Conservation (phyloP, 1,140 invertebrate genomes). For the Tetragonula clypearis region DNA sequence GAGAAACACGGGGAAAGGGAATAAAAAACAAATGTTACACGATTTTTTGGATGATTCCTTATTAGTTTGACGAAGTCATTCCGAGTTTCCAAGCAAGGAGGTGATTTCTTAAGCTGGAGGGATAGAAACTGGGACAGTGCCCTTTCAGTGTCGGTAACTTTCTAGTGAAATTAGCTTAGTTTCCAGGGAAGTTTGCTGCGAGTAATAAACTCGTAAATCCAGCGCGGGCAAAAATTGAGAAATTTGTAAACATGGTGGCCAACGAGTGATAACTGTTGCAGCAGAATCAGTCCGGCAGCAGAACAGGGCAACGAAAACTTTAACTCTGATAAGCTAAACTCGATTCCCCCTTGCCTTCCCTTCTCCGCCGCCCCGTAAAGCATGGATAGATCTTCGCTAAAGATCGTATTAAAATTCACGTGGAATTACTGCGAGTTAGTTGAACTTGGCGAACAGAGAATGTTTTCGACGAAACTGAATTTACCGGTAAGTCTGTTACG, state of each 20-base stretch:
- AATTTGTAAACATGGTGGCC: slow-evolving; percentile 43
- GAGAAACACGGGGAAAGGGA: neutral
- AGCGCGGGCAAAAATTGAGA: slow-evolving; percentile 30
- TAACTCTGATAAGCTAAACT: neutral
- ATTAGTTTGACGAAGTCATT: slow-evolving; percentile 6
- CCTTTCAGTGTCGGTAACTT: slow-evolving; percentile 19
- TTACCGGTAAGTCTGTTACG: neutral
- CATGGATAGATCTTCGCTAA: neutral
- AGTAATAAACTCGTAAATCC: slow-evolving; percentile 37
- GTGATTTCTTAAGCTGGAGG: slow-evolving; percentile 34
- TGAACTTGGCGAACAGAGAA: neutral
- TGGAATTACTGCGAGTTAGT: neutral
- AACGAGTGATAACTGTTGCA: slow-evolving; percentile 27
- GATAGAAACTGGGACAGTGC: slow-evolving; percentile 25
- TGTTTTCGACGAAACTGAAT: neutral
- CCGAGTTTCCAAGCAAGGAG: neutral
- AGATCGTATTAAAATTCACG: neutral
- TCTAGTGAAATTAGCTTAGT: slow-evolving; percentile 32
- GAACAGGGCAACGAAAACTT: neutral
- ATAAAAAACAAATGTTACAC: neutral
- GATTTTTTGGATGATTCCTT: neutral
- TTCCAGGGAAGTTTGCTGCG: slow-evolving; percentile 1
- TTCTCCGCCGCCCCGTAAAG: too few relatives aligned
- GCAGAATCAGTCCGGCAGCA: neutral
- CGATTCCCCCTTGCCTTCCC: neutral